Evolutionary conservation across 2,888 invertebrate genomes (phyloP).

Genomic region (Trachelus troglodyta): DNA sequence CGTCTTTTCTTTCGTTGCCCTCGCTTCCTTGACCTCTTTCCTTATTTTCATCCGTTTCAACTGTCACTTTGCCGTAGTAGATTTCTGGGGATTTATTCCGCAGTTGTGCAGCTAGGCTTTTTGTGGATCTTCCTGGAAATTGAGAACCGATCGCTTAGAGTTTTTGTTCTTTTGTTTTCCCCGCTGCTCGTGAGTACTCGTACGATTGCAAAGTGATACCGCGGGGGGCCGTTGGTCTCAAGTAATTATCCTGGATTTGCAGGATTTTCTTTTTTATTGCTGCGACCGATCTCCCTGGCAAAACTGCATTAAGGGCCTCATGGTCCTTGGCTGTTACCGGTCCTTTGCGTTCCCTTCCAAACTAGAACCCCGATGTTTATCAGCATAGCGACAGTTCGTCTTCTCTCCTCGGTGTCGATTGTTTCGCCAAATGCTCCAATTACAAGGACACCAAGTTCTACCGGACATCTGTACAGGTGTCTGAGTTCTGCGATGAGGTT

Average conservation of each 20-base stretch:
- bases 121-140: neutral
- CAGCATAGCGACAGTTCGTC: neutral
- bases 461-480: constrained; percentile 6
- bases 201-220: no score
- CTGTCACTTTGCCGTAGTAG: constrained; percentile 2
- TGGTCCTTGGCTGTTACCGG: neutral
- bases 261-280: neutral
- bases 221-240: neutral
- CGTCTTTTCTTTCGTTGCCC: no score
- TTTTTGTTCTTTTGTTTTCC: neutral
- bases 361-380: neutral
- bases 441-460: constrained; percentile 8
- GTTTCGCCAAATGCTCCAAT: constrained; percentile 7
- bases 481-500: constrained; percentile 12
- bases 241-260: neutral
- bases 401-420: neutral
- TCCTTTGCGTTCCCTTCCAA: neutral
- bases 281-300: neutral
- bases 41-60: constrained; percentile 4
- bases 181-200: neutral
- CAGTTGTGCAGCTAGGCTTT: neutral
- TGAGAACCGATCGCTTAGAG: neutral
- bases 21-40: no score
- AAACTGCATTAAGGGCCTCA: neutral
- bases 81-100: neutral